These are phyloP conservation scores for Typhlichthys subterraneus DNA, from an alignment of 2,797 vertebrate genomes.

Conservation along the genomic window DNA sequence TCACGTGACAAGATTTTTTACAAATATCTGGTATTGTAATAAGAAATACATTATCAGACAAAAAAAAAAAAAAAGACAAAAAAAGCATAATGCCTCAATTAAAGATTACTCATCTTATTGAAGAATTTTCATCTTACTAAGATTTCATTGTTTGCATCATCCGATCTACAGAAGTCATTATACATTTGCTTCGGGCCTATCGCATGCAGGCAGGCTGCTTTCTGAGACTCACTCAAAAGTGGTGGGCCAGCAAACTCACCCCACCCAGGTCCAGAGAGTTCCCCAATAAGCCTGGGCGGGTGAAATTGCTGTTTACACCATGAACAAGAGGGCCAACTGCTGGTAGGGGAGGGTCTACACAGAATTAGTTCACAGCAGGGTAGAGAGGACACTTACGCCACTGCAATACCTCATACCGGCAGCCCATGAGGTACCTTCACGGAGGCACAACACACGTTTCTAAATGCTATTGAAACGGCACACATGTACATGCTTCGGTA, in stretches of 20 bases:
- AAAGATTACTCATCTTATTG: no score
- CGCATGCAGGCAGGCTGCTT: constrained; percentile 12
- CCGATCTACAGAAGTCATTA: no score
- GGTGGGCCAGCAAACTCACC: constrained; percentile 18
- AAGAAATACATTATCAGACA: no score
- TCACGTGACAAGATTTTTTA: no score
- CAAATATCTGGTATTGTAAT: no score
- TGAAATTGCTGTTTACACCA: constrained; percentile 47
- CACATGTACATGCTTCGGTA: neutral
- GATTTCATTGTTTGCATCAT: no score
- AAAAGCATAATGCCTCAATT: no score
- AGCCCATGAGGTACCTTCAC: constrained; percentile 2
- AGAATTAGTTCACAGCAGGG: constrained; percentile 38
- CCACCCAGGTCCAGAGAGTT: constrained; percentile 16
- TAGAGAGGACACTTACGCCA: constrained; percentile 38
- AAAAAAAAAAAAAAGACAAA: no score
- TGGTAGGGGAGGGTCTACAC: constrained; percentile 26
- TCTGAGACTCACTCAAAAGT: constrained; percentile 14
- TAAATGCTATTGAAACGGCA: neutral
- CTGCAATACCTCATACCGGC: constrained; percentile 34
- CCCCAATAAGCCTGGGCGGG: constrained; percentile 41
- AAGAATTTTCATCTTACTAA: no score
- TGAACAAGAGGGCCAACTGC: constrained; percentile 35
- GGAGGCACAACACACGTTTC: neutral
- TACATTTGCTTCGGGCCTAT: constrained; percentile 9